A percentile compares a stretch with the other conserved stretches of the same genome.
These are phyloP conservation scores for Neolamprologus cancellatus DNA, from an alignment of 2,113 vertebrate genomes.

Conservation along the genomic window DNA sequence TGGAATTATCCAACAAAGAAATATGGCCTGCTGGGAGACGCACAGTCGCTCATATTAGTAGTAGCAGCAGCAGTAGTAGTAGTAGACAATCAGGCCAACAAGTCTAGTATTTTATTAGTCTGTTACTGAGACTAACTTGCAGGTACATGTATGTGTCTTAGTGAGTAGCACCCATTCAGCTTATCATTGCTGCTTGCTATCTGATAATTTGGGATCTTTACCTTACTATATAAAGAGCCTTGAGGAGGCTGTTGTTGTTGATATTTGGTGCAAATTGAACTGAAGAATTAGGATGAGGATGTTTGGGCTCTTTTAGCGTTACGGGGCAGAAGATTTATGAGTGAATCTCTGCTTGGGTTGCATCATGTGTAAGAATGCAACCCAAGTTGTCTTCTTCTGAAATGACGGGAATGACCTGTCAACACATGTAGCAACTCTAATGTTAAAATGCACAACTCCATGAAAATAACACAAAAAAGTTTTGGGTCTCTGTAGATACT, in stretches of 20 bases:
- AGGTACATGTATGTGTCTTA: background rate
- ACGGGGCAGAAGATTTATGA: background rate
- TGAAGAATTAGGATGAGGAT: background rate
- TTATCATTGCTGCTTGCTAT: background rate
- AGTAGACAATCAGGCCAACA: background rate
- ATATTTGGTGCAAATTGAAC: background rate
- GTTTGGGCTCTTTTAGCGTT: background rate
- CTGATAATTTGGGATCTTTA: background rate
- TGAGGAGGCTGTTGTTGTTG: background rate
- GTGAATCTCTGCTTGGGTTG: background rate
- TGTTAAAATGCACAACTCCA: background rate
- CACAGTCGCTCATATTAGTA: background rate
- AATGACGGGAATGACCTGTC: background rate
- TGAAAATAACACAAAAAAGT: background rate
- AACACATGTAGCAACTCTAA: background rate
- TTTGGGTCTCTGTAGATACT: background rate
- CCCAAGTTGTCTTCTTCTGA: background rate
- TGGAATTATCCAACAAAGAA: background rate
- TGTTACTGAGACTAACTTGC: background rate
- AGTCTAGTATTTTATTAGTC: background rate
- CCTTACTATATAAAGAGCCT: background rate
- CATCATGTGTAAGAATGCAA: background rate
- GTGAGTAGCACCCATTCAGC: background rate
- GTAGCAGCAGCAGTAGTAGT: background rate
- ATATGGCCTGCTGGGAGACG: background rate